phyloP scores from a whole-genome alignment of 37 sponge, comb jelly and placozoan genomes.

The Tethya wilhelma region DNA sequence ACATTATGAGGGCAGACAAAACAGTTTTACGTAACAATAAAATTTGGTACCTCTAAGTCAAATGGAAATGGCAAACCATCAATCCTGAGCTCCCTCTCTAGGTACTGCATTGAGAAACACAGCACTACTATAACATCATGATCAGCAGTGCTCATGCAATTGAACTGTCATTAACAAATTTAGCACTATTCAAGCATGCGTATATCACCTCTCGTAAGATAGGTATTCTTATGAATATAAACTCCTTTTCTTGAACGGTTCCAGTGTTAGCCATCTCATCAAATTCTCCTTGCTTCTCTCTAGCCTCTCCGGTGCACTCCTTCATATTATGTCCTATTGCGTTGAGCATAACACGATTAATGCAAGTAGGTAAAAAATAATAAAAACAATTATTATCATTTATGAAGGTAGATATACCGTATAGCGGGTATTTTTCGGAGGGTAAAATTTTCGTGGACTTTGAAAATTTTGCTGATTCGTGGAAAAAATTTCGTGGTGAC shows the following conservation, averaged over 20 bases:
- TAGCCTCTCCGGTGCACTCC: constrained; percentile 86
- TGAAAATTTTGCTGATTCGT: too few species aligned
- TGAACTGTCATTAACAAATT: neutral
- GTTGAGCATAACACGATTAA: too few species aligned
- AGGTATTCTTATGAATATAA: constrained; percentile 90
- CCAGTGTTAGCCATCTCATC: constrained; percentile 68
- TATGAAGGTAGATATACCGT: too few species aligned
- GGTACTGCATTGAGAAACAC: constrained; percentile 63
- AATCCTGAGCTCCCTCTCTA: constrained; percentile 89
- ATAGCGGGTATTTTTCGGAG: too few species aligned
- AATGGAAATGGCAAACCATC: constrained; percentile 85
- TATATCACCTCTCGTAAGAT: constrained; percentile 85
- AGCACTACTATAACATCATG: neutral
- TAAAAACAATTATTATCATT: too few species aligned
- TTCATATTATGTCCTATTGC: constrained; percentile 90
- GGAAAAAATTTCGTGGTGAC: too few species aligned
- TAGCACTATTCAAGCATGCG: neutral
- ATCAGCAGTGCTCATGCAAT: neutral
- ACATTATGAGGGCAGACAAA: neutral
- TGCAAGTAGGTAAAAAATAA: too few species aligned
- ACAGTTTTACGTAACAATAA: neutral
- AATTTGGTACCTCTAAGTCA: constrained; percentile 70
- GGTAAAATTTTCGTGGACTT: too few species aligned
- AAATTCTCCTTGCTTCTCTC: constrained; percentile 79
- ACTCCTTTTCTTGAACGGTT: constrained; percentile 78